Conservation (phyloP, 2,888 invertebrate genomes). For the Halictus quadricinctus region DNA sequence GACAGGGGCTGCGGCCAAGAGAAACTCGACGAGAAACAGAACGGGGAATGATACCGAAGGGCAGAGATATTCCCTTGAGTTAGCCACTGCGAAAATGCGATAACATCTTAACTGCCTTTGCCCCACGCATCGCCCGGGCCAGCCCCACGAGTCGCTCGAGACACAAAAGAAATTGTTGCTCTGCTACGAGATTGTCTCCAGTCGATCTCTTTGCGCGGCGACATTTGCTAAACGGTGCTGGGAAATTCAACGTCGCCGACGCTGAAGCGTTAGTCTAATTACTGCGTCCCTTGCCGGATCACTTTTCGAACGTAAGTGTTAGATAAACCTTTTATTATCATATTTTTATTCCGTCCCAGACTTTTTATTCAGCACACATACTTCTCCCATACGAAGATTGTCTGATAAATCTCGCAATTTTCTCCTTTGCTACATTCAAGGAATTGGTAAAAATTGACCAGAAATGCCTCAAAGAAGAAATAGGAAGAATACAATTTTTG, state of each 20-base stretch:
- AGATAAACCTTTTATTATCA: too few relatives aligned
- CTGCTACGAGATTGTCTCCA: constrained; percentile 24
- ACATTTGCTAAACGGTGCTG: neutral
- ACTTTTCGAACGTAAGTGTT: too few relatives aligned
- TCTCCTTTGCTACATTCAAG: too few relatives aligned
- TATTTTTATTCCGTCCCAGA: too few relatives aligned
- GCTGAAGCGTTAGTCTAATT: neutral
- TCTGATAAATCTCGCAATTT: too few relatives aligned
- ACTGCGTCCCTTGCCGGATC: too few relatives aligned
- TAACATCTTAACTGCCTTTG: constrained; percentile 70
- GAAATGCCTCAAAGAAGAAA: too few relatives aligned
- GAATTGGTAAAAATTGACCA: too few relatives aligned
- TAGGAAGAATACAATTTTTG: too few relatives aligned
- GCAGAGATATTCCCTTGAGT: constrained; percentile 55
- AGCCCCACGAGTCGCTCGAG: constrained; percentile 33
- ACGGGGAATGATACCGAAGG: constrained; percentile 33
- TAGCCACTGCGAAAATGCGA: constrained; percentile 63
- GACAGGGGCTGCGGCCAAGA: constrained; percentile 13
- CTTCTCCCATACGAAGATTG: too few relatives aligned
- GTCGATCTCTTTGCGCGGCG: neutral
- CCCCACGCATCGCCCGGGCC: constrained; percentile 52
- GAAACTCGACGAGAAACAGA: constrained; percentile 33
- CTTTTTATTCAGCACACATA: too few relatives aligned
- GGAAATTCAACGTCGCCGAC: neutral
- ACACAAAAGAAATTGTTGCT: constrained; percentile 45